Evolutionary conservation across 2,888 invertebrate genomes (phyloP).

Genomic region (Carpatolechia fugitivella): DNA sequence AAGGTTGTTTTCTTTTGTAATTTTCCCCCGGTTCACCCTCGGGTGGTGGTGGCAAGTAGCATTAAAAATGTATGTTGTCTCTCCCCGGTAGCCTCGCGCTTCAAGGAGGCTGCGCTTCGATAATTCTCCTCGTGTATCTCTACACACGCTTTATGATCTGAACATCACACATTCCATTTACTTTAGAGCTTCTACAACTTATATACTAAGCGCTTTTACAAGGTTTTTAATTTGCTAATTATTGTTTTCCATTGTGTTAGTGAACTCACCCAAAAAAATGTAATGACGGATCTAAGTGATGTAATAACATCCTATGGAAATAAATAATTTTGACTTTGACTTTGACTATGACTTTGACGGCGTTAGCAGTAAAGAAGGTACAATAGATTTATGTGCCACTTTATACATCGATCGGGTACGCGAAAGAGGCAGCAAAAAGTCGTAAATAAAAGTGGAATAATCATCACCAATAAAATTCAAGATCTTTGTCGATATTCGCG

Average conservation of each 20-base stretch:
- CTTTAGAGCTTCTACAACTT: too few species aligned
- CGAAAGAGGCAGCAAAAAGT: too few species aligned
- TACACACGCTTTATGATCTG: conserved; percentile 42
- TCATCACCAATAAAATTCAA: conserved; percentile 1
- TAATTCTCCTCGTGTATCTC: conserved; percentile 38
- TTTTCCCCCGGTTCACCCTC: conserved; percentile 71
- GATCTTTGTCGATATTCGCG: conserved; percentile 15
- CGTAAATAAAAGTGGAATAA: background rate
- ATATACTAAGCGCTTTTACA: background rate
- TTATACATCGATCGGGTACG: too few species aligned
- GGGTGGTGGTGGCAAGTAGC: conserved; percentile 43
- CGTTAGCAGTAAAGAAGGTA: too few species aligned
- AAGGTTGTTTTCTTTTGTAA: conserved; percentile 79
- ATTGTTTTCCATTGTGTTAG: too few species aligned
- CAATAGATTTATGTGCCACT: too few species aligned
- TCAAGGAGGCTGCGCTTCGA: conserved; percentile 48
- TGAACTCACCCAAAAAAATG: too few species aligned
- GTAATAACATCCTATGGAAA: too few species aligned
- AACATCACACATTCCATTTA: background rate
- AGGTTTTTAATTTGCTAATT: too few species aligned
- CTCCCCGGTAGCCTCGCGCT: conserved; percentile 38
- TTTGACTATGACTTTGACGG: too few species aligned
- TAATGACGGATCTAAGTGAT: too few species aligned
- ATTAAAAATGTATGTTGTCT: conserved; percentile 76
- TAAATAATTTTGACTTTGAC: too few species aligned